These are phyloP conservation scores for Mugil cephalus DNA, from an alignment of 2,113 vertebrate species.

Conservation along the genomic window DNA sequence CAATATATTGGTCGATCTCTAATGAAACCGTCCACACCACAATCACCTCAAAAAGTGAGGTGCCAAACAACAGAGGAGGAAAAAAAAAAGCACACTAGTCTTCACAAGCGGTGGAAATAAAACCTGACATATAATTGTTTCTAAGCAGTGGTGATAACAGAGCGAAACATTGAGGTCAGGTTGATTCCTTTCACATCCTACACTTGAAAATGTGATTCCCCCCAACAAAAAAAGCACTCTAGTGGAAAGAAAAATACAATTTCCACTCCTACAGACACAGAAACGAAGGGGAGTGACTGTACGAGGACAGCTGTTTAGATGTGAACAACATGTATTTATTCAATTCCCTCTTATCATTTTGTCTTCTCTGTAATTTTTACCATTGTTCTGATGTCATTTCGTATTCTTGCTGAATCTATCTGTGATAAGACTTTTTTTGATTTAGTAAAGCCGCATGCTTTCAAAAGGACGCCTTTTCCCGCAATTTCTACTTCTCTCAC, in stretches of 20 bases:
- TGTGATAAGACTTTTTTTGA: not conserved
- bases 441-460: not conserved
- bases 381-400: not conserved
- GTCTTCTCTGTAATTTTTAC: not conserved
- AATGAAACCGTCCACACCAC: not conserved
- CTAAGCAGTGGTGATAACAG: not conserved
- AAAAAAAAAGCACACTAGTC: not conserved
- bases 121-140: not conserved
- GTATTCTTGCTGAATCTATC: not conserved
- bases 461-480: constrained; percentile 9
- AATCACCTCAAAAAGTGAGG: not conserved
- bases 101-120: not conserved
- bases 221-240: no score
- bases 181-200: not conserved
- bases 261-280: no score
- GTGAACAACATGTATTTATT: not conserved
- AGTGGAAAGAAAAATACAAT: no score
- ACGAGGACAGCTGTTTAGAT: no score
- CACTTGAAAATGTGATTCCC: no score
- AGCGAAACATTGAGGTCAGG: not conserved
- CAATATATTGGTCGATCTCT: no score
- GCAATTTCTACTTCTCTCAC: not conserved
- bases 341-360: not conserved
- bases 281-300: no score
- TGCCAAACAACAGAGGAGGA: no score